phyloP scores from a whole-genome alignment of 2,888 invertebrate genomes.

The Eupithecia dodoneata region DNA sequence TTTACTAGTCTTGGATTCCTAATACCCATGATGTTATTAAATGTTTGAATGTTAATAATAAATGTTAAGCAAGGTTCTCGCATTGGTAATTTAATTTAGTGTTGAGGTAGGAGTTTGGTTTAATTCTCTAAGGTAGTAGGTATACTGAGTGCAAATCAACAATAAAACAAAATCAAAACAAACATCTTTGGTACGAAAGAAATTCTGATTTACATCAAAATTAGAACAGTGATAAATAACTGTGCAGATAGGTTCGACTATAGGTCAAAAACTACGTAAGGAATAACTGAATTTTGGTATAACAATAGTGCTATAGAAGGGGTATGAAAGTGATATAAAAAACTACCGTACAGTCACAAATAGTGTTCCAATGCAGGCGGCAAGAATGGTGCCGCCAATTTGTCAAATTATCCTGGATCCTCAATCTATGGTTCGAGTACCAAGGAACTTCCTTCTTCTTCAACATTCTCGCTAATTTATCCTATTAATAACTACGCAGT shows the following conservation, averaged over 20 bases:
- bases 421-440: conserved; percentile 72
- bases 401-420: conserved; percentile 71
- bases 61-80: background rate
- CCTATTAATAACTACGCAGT: conserved; percentile 46
- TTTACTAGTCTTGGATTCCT: background rate
- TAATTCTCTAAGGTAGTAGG: too few relatives aligned
- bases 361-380: conserved; percentile 74
- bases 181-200: background rate
- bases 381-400: conserved; percentile 70
- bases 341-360: conserved; percentile 72
- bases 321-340: background rate
- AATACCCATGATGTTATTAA: background rate
- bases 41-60: background rate
- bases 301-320: background rate
- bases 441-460: conserved; percentile 78
- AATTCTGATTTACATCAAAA: background rate
- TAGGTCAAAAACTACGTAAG: background rate
- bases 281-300: background rate
- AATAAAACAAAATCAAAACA: too few relatives aligned
- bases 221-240: background rate
- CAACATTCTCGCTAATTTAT: conserved; percentile 62
- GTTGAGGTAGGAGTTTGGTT: too few relatives aligned
- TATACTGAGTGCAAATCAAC: background rate
- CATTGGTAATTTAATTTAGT: background rate
- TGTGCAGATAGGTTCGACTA: background rate